These are phyloP conservation scores for Temnopleurus reevesii DNA, from an alignment of 53 echinoderm and acorn worm genomes.

Conservation along the genomic window DNA sequence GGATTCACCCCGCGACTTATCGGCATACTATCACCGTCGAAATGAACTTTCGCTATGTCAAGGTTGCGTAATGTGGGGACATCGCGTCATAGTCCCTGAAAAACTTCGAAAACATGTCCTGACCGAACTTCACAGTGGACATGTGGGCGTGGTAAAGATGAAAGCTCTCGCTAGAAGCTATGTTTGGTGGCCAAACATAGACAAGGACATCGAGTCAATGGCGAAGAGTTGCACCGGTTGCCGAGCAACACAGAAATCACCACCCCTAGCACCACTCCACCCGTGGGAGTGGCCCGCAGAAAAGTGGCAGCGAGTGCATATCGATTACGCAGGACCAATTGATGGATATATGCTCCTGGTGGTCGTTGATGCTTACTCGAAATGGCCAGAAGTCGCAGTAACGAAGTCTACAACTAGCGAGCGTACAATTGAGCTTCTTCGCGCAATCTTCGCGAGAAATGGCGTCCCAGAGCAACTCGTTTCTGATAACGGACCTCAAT, in stretches of 20 bases:
- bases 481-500: background rate
- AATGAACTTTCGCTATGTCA: background rate
- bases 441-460: background rate
- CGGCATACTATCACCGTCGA: background rate
- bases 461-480: background rate
- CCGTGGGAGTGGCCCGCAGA: background rate
- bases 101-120: background rate
- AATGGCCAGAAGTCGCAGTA: background rate
- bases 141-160: background rate
- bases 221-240: background rate
- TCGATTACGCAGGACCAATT: background rate
- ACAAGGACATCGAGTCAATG: background rate
- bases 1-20: no score
- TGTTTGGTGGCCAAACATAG: background rate
- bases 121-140: background rate
- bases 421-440: background rate
- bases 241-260: background rate
- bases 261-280: background rate
- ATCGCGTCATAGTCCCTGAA: background rate
- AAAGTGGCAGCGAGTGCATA: background rate
- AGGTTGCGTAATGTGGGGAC: background rate
- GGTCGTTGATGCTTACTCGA: background rate
- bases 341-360: slow-evolving; percentile 44
- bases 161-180: background rate
- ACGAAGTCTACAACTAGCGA: background rate